Conservation (phyloP, 2,888 invertebrate species). For the Micoletzkya japonica region DNA sequence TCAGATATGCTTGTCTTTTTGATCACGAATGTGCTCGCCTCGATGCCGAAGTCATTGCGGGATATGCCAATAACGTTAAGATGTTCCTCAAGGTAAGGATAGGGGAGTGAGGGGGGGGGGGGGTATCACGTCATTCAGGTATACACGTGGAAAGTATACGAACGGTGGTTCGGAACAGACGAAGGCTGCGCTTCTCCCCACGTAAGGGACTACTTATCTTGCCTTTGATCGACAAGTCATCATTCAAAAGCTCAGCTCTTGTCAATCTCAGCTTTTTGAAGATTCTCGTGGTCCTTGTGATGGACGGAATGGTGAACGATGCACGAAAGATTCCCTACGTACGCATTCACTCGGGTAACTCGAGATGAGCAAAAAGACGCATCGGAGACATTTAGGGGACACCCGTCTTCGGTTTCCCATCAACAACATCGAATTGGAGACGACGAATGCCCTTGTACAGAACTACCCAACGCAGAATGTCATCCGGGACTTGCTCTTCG, state of each 20-base stretch:
- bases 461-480: conserved; percentile 32
- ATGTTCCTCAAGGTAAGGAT: conserved; percentile 57
- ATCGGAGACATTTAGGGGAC: conserved; percentile 34
- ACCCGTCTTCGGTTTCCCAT: conserved; percentile 39
- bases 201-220: background rate
- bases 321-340: conserved; percentile 56
- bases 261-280: conserved; percentile 11
- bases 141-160: conserved; percentile 54
- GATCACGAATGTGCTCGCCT: conserved; percentile 48
- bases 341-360: conserved; percentile 45
- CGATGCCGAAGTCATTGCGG: conserved; percentile 50
- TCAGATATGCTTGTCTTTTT: conserved; percentile 46
- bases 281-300: conserved; percentile 39
- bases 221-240: background rate
- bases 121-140: conserved; percentile 35
- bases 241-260: background rate
- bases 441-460: conserved; percentile 55
- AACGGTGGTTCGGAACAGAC: conserved; percentile 52
- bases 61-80: conserved; percentile 50
- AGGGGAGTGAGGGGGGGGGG: conserved; percentile 16
- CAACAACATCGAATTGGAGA: conserved; percentile 55
- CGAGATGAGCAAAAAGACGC: background rate
- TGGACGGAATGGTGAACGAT: conserved; percentile 56
- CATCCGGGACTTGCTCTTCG: conserved; percentile 18
- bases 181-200: conserved; percentile 16